Conservation (phyloP, 2,888 invertebrate genomes). For the Hirtodrosophila confusa region DNA sequence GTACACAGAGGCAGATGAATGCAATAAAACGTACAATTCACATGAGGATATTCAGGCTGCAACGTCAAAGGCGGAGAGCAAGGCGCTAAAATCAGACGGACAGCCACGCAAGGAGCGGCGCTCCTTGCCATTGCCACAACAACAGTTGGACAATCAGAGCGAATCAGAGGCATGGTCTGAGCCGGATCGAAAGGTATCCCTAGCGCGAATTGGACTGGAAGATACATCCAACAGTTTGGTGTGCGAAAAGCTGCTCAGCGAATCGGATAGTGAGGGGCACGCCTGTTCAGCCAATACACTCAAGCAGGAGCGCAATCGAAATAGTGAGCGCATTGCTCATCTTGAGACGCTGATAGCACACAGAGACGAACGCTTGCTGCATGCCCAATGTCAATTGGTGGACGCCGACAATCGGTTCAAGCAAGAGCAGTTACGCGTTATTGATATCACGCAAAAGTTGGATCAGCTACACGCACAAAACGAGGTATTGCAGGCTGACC, state of each 20-base stretch:
- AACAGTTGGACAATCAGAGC: slow-evolving; percentile 82
- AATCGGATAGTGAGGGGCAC: slow-evolving; percentile 82
- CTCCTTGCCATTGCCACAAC: slow-evolving; percentile 73
- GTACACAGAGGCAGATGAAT: slow-evolving; percentile 60
- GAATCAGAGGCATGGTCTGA: slow-evolving; percentile 96
- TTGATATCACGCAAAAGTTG: slow-evolving; percentile 75
- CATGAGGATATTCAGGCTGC: slow-evolving; percentile 71
- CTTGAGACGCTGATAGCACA: slow-evolving; percentile 84
- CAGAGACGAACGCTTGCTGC: slow-evolving; percentile 84
- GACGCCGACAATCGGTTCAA: slow-evolving; percentile 82
- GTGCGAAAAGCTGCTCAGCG: slow-evolving; percentile 50
- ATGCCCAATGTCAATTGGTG: slow-evolving; percentile 81
- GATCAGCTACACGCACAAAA: slow-evolving; percentile 74
- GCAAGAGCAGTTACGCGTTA: slow-evolving; percentile 78
- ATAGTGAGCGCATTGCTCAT: slow-evolving; percentile 84
- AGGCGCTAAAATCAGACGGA: slow-evolving; percentile 71
- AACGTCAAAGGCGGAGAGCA: slow-evolving; percentile 77
- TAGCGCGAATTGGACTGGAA: slow-evolving; percentile 90
- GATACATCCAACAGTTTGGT: slow-evolving; percentile 81
- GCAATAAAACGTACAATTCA: slow-evolving; percentile 76
- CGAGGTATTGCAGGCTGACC: slow-evolving; percentile 74
- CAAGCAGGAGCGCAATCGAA: slow-evolving; percentile 68
- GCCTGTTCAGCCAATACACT: slow-evolving; percentile 29
- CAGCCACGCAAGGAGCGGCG: slow-evolving; percentile 80
- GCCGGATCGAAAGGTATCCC: slow-evolving; percentile 92